phyloP scores from a whole-genome alignment of 1,140 invertebrate genomes.

The Matsumurasca onukii region DNA sequence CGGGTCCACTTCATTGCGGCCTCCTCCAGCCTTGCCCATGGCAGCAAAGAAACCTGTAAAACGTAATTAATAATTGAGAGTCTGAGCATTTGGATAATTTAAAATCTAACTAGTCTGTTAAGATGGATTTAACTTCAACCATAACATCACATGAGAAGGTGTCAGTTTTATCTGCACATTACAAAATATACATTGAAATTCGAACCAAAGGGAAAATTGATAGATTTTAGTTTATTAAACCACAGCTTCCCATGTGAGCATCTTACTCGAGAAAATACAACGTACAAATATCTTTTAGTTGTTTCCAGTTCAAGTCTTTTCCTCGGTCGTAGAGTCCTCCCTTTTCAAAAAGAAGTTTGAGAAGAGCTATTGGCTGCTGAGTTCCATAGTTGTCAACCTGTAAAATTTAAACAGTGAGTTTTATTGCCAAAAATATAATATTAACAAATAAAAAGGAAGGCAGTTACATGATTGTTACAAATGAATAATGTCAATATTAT shows the following conservation, averaged over 20 bases:
- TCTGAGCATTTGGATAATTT: no score
- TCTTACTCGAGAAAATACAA: slow-evolving; percentile 19
- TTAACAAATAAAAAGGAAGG: no score
- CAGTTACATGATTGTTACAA: no score
- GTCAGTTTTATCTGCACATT: not conserved
- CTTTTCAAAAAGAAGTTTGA: slow-evolving; percentile 83
- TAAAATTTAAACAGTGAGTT: slow-evolving; percentile 30
- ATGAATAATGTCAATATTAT: no score
- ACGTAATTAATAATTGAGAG: no score
- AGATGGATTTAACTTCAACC: no score
- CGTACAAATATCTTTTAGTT: slow-evolving; percentile 74
- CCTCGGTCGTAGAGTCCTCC: slow-evolving; percentile 85
- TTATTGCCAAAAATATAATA: no score
- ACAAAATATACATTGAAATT: not conserved
- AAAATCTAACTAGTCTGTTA: no score
- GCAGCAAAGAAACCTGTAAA: slow-evolving; percentile 68
- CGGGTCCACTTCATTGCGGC: slow-evolving; percentile 85
- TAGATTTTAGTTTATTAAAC: not conserved
- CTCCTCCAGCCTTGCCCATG: slow-evolving; percentile 81
- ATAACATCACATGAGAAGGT: no score
- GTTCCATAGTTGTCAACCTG: slow-evolving; percentile 80
- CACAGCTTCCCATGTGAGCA: not conserved
- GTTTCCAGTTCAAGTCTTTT: slow-evolving; percentile 89
- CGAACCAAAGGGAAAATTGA: not conserved
- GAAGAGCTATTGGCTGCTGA: slow-evolving; percentile 87